phyloP scores from a whole-genome alignment of 2,888 invertebrate genomes.

The Hemithea aestivaria region DNA sequence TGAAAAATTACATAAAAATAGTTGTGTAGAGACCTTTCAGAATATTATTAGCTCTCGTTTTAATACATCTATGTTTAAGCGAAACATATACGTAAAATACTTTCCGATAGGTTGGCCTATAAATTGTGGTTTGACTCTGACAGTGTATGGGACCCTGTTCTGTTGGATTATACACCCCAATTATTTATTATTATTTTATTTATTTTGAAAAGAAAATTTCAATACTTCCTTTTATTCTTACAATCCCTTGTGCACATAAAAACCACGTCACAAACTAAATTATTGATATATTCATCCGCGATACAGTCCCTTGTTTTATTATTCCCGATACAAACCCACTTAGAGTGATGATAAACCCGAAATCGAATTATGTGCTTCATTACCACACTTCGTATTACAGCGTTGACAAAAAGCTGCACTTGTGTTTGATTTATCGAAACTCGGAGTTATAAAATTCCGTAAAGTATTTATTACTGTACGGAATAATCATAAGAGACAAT shows the following conservation, averaged over 20 bases:
- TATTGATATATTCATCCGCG: conserved; percentile 40
- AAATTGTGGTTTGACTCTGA: too few species aligned
- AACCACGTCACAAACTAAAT: conserved; percentile 23
- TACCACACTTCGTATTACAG: conserved; percentile 36
- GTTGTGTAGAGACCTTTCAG: too few species aligned
- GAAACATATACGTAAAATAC: too few species aligned
- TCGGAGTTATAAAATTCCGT: conserved; percentile 2
- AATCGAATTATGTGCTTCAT: conserved; percentile 69
- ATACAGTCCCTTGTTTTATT: conserved; percentile 54
- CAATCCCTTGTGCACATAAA: conserved; percentile 4
- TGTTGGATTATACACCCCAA: too few species aligned
- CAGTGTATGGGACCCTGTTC: too few species aligned
- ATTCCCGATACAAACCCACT: conserved; percentile 60
- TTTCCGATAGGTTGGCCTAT: too few species aligned
- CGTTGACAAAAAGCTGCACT: conserved; percentile 22
- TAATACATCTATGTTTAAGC: too few species aligned
- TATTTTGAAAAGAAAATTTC: neutral
- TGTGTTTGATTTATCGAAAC: conserved; percentile 19
- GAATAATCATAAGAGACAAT: too few species aligned
- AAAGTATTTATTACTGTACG: too few species aligned
- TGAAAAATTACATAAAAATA: too few species aligned
- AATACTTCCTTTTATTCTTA: neutral
- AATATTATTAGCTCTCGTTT: too few species aligned
- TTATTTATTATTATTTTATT: neutral
- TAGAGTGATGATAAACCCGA: conserved; percentile 56